These are phyloP conservation scores for Leguminivora glycinivorella DNA, from an alignment of 1,140 invertebrate species.

Conservation along the genomic window DNA sequence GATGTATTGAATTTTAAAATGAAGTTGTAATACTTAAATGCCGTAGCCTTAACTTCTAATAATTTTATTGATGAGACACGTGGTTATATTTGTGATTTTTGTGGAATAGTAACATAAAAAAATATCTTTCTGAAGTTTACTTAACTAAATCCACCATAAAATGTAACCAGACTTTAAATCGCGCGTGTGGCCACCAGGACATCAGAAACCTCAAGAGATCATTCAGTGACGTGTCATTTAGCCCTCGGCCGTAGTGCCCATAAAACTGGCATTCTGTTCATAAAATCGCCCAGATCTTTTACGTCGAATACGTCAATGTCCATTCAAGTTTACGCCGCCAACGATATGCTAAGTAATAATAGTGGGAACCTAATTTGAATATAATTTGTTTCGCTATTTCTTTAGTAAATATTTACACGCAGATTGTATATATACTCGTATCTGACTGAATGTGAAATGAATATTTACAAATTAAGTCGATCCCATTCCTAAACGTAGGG, in stretches of 20 bases:
- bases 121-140: too few species aligned
- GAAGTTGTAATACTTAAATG: too few species aligned
- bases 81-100: too few species aligned
- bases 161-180: neutral
- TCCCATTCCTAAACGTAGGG: too few species aligned
- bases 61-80: too few species aligned
- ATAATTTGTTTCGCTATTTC: neutral
- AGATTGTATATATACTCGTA: neutral
- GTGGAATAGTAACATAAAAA: too few species aligned
- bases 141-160: too few species aligned
- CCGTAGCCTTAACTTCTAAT: too few species aligned
- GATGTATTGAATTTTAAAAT: too few species aligned
- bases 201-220: neutral
- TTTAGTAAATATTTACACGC: neutral
- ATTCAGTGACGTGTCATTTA: slow-evolving; percentile 5
- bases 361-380: neutral
- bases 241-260: neutral
- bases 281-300: slow-evolving; percentile 11
- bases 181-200: neutral
- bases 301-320: neutral
- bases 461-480: too few species aligned
- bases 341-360: neutral
- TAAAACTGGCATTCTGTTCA: neutral
- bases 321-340: neutral
- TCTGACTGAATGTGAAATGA: too few species aligned